A percentile compares a stretch with the other conserved stretches of the same genome.
Conservation (phyloP, 2,888 invertebrate genomes). For the Drosophila eohydei region DNA sequence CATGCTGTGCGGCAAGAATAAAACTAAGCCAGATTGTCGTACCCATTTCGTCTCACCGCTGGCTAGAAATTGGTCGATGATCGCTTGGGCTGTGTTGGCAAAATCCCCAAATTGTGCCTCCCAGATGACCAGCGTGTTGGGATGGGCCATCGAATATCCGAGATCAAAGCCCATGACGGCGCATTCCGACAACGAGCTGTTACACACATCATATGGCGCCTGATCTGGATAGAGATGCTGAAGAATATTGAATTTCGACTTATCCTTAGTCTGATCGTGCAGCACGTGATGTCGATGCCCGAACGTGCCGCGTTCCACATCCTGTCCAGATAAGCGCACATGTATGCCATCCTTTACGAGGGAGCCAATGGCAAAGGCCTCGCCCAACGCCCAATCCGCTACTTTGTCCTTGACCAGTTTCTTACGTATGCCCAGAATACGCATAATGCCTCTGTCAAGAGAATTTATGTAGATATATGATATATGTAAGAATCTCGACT, state of each 20-base stretch:
- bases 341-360: slow-evolving; percentile 98
- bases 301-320: slow-evolving; percentile 99
- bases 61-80: slow-evolving; percentile 95
- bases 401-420: slow-evolving; percentile 94
- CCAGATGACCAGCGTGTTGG: slow-evolving; percentile 97
- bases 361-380: slow-evolving; percentile 98
- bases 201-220: slow-evolving; percentile 98
- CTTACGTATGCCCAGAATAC: slow-evolving; percentile 94
- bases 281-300: slow-evolving; percentile 97
- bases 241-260: slow-evolving; percentile 92
- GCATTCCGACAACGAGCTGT: slow-evolving; percentile 98
- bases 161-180: slow-evolving; percentile 95
- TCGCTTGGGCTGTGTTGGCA: slow-evolving; percentile 98
- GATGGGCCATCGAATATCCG: slow-evolving; percentile 98
- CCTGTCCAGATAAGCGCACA: slow-evolving; percentile 96
- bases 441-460: slow-evolving; percentile 87
- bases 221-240: slow-evolving; percentile 97
- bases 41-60: slow-evolving; percentile 99
- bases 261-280: slow-evolving; percentile 98
- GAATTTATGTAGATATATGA: not conserved
- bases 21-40: slow-evolving; percentile 96
- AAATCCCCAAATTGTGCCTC: slow-evolving; percentile 99
- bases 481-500: slow-evolving; percentile 7
- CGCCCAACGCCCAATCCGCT: slow-evolving; percentile 98
- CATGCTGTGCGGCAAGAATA: slow-evolving; percentile 97